Evolutionary conservation across 1,140 invertebrate genomes (phyloP), one percentile per base, ranked within the genome.

Genomic region (Lepidurus apus): DNA sequence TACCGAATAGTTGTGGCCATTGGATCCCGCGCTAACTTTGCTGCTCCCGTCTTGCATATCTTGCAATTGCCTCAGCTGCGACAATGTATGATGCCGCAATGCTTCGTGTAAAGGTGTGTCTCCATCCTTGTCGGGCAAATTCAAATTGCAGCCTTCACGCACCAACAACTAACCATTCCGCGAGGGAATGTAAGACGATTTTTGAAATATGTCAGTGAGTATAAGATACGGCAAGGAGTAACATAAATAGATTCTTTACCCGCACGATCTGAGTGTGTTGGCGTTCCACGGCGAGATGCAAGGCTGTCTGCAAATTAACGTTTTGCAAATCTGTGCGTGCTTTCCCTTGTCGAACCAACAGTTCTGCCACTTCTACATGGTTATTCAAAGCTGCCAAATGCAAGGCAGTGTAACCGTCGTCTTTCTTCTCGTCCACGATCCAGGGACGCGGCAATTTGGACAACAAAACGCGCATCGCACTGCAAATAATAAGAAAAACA

Each of bases 361-460:
- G 88, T 85, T 97, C 95, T 0, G 95, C 95, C n/a, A 98, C 95
- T 86, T 98, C 95, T 0, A 97, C 93, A 86, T 98, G 96, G 87
- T 98, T 98, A 87, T 98, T 98, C 7, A 98, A 90, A 0, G 95
- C 95, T 0, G 96, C 96, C 81, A 98, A 88, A 86, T 98, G 96
- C 13, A 98, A 88, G 1, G 96, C 95, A 0, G 96, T 98, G 87
- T 98, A 98, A 2, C 97, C 97, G 84, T 99, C 97, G 84, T 98
- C 96, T 86, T 98, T 98, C 83, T 97, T 97, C 85, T 98, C 96
- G 86, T 98, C 96, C 42, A 98, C 96, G 82, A 98, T 94, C 97
- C 97, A 99, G 1, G 93, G 91, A n/a, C 96, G 89, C 7, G 95
- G 93, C 42, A 97, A 88, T 87, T 97, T 96, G 43, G 91, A 91